phyloP scores from a whole-genome alignment of 2,113 vertebrate species.

The Butastur rufipennis region DNA sequence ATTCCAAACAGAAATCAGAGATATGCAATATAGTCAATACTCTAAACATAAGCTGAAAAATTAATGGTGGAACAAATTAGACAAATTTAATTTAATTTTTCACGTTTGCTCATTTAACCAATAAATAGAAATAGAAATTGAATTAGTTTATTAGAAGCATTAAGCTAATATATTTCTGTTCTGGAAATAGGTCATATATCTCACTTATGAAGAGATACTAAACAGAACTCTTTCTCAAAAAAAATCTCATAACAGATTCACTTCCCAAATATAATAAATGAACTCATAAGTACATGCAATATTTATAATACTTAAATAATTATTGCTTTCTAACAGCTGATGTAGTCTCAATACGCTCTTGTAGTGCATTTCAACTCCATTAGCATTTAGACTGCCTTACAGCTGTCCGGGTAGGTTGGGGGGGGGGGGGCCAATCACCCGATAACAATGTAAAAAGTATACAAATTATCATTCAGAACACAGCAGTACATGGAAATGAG shows the following conservation, averaged over 20 bases:
- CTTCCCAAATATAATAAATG: slow-evolving; percentile 12
- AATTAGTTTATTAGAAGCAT: neutral
- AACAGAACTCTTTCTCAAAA: neutral
- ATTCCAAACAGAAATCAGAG: neutral
- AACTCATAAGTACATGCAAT: slow-evolving; percentile 11
- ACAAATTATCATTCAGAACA: slow-evolving; percentile 28
- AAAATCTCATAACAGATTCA: slow-evolving; percentile 1
- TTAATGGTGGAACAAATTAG: neutral
- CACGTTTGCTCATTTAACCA: neutral
- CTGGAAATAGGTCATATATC: neutral
- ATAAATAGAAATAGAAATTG: slow-evolving; percentile 42
- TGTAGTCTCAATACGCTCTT: neutral
- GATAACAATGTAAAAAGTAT: neutral
- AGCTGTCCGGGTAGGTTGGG: neutral
- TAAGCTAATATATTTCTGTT: slow-evolving; percentile 5
- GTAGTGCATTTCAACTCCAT: slow-evolving; percentile 25
- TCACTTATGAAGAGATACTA: neutral
- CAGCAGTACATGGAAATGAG: slow-evolving; percentile 30
- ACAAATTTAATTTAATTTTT: neutral
- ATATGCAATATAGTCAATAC: neutral
- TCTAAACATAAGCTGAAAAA: neutral
- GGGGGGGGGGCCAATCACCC: neutral
- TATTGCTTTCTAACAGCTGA: neutral
- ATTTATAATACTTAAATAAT: slow-evolving; percentile 45
- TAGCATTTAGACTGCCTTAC: slow-evolving; percentile 63